A percentile compares a stretch with the other conserved stretches of the same genome.
Evolutionary conservation across 2,113 vertebrate species (phyloP).

Genomic region (Xyrauchen texanus): DNA sequence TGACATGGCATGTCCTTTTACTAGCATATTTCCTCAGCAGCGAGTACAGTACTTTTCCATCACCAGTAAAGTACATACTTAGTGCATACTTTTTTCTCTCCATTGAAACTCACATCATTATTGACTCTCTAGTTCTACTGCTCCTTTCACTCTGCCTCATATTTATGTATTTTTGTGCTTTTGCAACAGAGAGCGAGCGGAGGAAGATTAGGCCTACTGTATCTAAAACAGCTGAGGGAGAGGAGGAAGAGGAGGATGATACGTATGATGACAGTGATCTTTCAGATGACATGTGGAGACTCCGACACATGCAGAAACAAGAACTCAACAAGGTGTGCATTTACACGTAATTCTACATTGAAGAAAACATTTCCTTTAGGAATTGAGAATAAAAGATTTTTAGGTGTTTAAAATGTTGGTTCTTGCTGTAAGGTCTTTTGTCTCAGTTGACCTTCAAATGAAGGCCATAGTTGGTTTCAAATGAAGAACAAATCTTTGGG

Average conservation of each 20-base stretch:
- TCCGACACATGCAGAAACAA: conserved; percentile 81
- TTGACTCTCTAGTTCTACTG: no score
- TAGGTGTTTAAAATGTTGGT: no score
- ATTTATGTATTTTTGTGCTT: neutral
- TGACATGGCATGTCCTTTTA: no score
- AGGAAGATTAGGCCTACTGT: conserved; percentile 65
- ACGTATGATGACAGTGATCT: conserved; percentile 77
- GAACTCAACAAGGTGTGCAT: conserved; percentile 84
- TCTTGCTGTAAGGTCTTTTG: neutral
- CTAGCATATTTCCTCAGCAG: no score
- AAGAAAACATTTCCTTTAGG: no score
- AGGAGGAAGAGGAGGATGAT: conserved; percentile 75
- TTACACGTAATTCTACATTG: no score
- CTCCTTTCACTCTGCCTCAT: no score
- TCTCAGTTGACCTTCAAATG: neutral
- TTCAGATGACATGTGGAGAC: conserved; percentile 78
- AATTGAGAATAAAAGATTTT: no score
- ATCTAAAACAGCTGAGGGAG: conserved; percentile 59
- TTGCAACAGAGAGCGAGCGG: conserved; percentile 81
- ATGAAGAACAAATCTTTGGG: conserved; percentile 33
- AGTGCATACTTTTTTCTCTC: no score
- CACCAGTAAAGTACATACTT: no score
- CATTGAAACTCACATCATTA: no score
- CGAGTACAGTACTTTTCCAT: no score
- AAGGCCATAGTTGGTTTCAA: conserved; percentile 8